Evolutionary conservation across 2,113 vertebrate genomes (phyloP), one percentile per base, ranked within the genome.

Genomic region (Carassius auratus): DNA sequence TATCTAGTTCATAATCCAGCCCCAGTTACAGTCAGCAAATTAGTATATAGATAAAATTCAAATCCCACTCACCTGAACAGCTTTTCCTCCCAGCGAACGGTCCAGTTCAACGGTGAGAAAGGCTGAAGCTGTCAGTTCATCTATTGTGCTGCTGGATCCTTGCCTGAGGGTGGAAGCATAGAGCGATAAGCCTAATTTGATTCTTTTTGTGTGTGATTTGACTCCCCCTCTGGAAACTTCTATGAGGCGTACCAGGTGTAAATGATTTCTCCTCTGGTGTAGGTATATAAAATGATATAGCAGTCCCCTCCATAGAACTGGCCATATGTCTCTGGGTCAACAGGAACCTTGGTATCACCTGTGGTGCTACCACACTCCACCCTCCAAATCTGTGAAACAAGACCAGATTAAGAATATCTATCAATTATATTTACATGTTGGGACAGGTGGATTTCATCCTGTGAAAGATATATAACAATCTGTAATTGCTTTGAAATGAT

Each of bases 281-380:
- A 97, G 8, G 95, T 96, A 89, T 98, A 98, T 78, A 98, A 95
- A 81, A 98, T 96, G 77, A 98, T 97, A 92, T 98, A 98, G 90
- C 96, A 97, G 91, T 98, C 97, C 2, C 97, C 97, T 1, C 97
- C 96, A 0, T 96, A 98, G 92, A 98, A 97, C 85, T 98, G 96
- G 0, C 96, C 96, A 0, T 96, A 96, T 0, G 90, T 93, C 26
- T 89, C 84, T 0, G 86, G 92, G 78, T 93, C 94, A 9, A 96
- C 87, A 21, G 94, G 94, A 38, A 96, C 89, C 86, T 95, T 93
- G 50, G 33, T 89, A 13, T 87, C 33, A 15, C 12, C 9, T 79
- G 48, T 2, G 8, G 14, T 85, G 69, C 95, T 96, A 0, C 88
- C 93, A 87, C 91, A 95, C 89, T 98, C 97, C 83, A 98, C 96